Base-by-base conservation (phyloP, 2,113 vertebrate genomes). In the Colius striatus region DNA sequence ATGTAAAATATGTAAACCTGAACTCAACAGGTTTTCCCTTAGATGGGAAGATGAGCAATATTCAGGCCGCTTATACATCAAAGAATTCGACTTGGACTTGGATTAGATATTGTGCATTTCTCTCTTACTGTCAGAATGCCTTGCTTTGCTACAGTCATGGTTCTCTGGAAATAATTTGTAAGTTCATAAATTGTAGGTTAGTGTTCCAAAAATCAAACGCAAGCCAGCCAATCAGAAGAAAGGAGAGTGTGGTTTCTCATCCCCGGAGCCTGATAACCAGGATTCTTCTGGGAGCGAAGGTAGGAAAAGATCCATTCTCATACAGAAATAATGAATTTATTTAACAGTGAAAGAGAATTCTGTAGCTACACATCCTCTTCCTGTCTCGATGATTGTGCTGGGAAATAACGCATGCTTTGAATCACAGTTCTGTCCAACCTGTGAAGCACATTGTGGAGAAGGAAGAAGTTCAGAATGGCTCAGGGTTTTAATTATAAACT, bases 211-310 rank as follows among this genome's bases (percentile, higher is more conserved):
- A 97, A 98, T 99, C 85, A 99, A 99, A 95, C 98, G 98, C 92
- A 99, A 99, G 51, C 96, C 98, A 96, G 97, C 98, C 15, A 97
- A 98, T 48, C 98, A 98, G 78, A 98, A 99, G 89, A 99, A 98
- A 96, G 98, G 98, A 43, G 98, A 99, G 92, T 99, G 99, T 63
- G 99, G 99, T 68, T 99, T 99, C 94, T 99, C 99, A 9, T 99
- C 99, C 13, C 99, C 99, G 0, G 99, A 99, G 95, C 99, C 98
- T 13, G 99, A 99, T 97, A 98, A 97, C 61, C 99, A 99, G 61
- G 99, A 99, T 95, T 99, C 99, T 4, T 99, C 99, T 66, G 99
- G 99, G 90, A 99, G 99, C 77, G 99, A 99, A 97, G 98, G 99
- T 99, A 97, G 88, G 96, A 84, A 43, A 73, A 90, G 23, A 73